Percentiles rank a stretch among this genome's conserved stretches.
Conservation (phyloP, 2,888 invertebrate species). For the Caenorhabditis plicata region DNA sequence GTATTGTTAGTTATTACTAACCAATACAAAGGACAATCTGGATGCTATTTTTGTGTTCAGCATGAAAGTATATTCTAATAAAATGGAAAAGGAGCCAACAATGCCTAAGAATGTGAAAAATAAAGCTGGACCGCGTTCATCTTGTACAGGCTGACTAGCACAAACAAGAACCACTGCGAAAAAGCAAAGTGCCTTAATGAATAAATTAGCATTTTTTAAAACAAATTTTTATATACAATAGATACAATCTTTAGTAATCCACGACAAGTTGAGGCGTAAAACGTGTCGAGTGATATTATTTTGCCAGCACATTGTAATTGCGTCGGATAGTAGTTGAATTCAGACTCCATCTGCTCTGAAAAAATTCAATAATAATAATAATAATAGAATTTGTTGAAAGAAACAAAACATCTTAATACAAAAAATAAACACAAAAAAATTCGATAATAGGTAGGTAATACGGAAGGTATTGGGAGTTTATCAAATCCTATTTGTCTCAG, state of each 20-base stretch:
- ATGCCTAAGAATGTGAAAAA: constrained; percentile 48
- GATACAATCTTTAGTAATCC: constrained; percentile 52
- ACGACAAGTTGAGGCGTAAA: constrained; percentile 42
- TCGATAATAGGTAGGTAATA: too few relatives aligned
- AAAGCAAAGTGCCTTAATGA: constrained; percentile 46
- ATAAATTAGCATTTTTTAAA: background rate
- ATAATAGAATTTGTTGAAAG: too few relatives aligned
- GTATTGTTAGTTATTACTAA: constrained; percentile 5
- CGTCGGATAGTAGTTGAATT: constrained; percentile 27
- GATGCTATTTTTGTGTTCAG: constrained; percentile 45
- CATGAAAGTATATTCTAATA: constrained; percentile 51
- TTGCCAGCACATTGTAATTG: constrained; percentile 27
- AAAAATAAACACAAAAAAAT: too few relatives aligned
- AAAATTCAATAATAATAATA: too few relatives aligned
- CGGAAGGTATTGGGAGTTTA: too few relatives aligned
- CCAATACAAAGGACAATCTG: constrained; percentile 43
- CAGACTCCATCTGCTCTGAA: too few relatives aligned
- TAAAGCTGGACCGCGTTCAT: constrained; percentile 52
- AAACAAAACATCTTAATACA: too few relatives aligned
- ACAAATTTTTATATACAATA: constrained; percentile 37
- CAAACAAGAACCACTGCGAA: constrained; percentile 37
- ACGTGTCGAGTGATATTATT: constrained; percentile 45
- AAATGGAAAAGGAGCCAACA: constrained; percentile 43
- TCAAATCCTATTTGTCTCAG: too few relatives aligned
- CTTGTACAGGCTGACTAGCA: constrained; percentile 43